These are phyloP conservation scores for Ramphastos sulfuratus DNA, from an alignment of 2,113 vertebrate genomes.

Conservation along the genomic window DNA sequence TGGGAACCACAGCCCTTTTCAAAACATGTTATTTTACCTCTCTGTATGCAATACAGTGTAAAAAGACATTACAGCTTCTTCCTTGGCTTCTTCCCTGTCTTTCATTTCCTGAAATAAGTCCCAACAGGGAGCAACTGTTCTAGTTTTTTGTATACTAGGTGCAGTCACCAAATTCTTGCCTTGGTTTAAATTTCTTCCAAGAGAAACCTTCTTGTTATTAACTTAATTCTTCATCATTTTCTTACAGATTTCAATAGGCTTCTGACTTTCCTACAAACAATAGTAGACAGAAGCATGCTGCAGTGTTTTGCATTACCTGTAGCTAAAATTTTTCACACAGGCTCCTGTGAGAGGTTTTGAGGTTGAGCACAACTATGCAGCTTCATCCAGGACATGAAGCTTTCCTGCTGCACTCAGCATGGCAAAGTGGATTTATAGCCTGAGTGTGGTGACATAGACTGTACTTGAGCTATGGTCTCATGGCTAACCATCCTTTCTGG, in stretches of 20 bases:
- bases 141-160: neutral
- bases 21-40: neutral
- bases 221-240: neutral
- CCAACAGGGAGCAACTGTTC: neutral
- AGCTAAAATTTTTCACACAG: neutral
- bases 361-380: neutral
- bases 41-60: neutral
- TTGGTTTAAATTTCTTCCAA: neutral
- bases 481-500: neutral
- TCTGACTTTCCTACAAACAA: neutral
- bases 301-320: neutral
- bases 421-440: neutral
- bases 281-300: neutral
- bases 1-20: neutral
- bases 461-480: neutral
- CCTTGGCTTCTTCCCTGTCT: neutral
- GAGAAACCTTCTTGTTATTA: neutral
- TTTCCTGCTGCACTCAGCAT: neutral
- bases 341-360: neutral
- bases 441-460: fast-evolving
- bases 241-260: neutral
- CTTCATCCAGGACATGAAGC: fast-evolving
- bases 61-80: neutral
- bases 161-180: neutral
- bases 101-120: neutral